phyloP scores from a whole-genome alignment of 2,888 invertebrate species.

The Mythimna albipuncta region DNA sequence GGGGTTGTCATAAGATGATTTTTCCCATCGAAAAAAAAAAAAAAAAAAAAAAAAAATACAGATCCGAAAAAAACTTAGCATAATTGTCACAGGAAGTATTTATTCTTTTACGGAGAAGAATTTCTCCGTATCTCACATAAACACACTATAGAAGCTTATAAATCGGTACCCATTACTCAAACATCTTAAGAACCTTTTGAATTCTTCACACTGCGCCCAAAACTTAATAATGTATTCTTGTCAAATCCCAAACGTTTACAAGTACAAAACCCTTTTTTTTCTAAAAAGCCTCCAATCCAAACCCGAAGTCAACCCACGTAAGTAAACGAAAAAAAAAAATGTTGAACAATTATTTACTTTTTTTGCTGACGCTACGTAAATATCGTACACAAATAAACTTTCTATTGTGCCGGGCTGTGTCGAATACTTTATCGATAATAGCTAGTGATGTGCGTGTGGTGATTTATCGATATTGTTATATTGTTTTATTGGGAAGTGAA shows the following conservation, averaged over 20 bases:
- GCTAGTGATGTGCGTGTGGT: constrained; percentile 68
- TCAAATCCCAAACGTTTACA: constrained; percentile 4
- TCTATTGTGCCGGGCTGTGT: constrained; percentile 87
- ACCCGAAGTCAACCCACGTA: constrained; percentile 36
- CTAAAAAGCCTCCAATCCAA: constrained; percentile 14
- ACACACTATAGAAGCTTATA: not conserved
- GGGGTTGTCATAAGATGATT: no score
- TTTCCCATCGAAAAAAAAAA: no score
- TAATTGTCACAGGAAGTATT: constrained; percentile 1
- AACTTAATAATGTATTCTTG: not conserved
- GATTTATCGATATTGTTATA: constrained; percentile 53
- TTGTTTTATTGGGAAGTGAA: constrained; percentile 14
- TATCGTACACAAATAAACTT: constrained; percentile 84
- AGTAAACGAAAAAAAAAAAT: constrained; percentile 63
- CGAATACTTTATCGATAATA: constrained; percentile 87
- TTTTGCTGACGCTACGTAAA: constrained; percentile 75
- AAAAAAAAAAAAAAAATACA: no score
- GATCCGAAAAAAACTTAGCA: no score
- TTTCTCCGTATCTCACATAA: constrained; percentile 9
- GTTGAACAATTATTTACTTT: constrained; percentile 60
- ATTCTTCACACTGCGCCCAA: constrained; percentile 3
- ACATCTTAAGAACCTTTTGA: not conserved
- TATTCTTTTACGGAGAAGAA: no score
- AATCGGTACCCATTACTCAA: not conserved
- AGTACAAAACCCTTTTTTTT: constrained; percentile 14